Conservation (phyloP, 2,797 vertebrate genomes). For the Mormyrus proboscirostris region DNA sequence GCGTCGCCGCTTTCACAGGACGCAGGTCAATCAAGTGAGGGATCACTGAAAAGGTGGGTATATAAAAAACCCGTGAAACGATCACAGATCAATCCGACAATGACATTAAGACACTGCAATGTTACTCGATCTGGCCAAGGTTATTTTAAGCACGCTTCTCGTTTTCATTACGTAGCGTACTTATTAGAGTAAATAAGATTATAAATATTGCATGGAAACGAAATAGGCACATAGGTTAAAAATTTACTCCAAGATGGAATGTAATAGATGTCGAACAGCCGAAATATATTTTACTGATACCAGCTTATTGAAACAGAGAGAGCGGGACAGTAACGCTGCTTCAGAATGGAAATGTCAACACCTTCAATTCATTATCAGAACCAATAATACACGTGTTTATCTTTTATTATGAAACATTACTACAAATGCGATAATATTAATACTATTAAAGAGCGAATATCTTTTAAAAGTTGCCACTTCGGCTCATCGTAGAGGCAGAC, state of each 20-base stretch:
- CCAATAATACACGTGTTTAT: not conserved
- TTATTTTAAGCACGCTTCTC: constrained; percentile 4
- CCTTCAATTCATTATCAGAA: not conserved
- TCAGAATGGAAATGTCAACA: not conserved
- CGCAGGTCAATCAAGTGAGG: not conserved
- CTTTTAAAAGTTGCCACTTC: not conserved
- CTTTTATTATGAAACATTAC: not conserved
- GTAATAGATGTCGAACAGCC: not conserved
- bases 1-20: not conserved
- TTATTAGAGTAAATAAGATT: not conserved
- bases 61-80: not conserved
- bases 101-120: constrained; percentile 4
- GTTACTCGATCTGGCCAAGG: not conserved
- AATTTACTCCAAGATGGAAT: not conserved
- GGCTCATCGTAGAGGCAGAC: not conserved
- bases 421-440: not conserved
- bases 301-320: not conserved
- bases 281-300: not conserved
- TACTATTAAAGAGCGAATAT: not conserved
- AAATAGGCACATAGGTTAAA: not conserved
- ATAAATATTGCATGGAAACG: constrained; percentile 3
- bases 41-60: not conserved
- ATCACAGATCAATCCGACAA: not conserved
- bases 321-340: not conserved
- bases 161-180: not conserved